Percentiles rank a stretch among this genome's conserved stretches.
Evolutionary conservation across 1,140 invertebrate genomes (phyloP).

Genomic region (Brachionus manjavacas): DNA sequence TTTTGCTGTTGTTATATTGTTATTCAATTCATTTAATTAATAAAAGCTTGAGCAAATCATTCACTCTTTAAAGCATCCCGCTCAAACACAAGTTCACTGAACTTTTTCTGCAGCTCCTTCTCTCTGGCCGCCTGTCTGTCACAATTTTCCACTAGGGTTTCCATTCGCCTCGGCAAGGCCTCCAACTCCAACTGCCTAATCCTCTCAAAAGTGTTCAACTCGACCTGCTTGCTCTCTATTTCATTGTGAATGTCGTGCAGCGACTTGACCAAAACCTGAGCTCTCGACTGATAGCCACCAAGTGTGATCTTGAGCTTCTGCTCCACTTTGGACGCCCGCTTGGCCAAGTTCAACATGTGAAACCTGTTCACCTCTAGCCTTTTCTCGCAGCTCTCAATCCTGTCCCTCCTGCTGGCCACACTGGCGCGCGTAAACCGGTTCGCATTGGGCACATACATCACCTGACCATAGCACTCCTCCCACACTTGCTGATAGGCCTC

Average conservation of each 20-base stretch:
- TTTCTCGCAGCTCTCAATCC: slow-evolving; percentile 85
- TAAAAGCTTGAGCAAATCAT: neutral
- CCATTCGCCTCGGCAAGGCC: slow-evolving; percentile 80
- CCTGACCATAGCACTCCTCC: slow-evolving; percentile 85
- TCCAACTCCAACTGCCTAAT: slow-evolving; percentile 80
- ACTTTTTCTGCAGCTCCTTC: slow-evolving; percentile 71
- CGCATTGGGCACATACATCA: slow-evolving; percentile 78
- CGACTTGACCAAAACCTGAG: slow-evolving; percentile 82
- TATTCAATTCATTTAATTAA: too few species aligned
- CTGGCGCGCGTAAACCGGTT: slow-evolving; percentile 87
- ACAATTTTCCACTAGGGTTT: slow-evolving; percentile 83
- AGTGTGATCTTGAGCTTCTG: slow-evolving; percentile 92
- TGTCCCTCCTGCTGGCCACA: slow-evolving; percentile 87
- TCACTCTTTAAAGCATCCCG: slow-evolving; percentile 2
- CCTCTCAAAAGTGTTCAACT: slow-evolving; percentile 85
- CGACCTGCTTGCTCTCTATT: slow-evolving; percentile 78
- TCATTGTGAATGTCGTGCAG: slow-evolving; percentile 79
- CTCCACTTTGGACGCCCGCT: slow-evolving; percentile 91
- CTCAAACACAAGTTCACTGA: slow-evolving; percentile 26
- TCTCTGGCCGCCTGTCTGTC: slow-evolving; percentile 83
- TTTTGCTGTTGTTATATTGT: too few species aligned
- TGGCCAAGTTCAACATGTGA: slow-evolving; percentile 91
- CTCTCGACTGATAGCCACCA: slow-evolving; percentile 78
- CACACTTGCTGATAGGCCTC: slow-evolving; percentile 74
- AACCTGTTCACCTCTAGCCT: slow-evolving; percentile 80